Evolutionary conservation across 1,140 invertebrate species (phyloP).

Genomic region (Drosophila neocordata): DNA sequence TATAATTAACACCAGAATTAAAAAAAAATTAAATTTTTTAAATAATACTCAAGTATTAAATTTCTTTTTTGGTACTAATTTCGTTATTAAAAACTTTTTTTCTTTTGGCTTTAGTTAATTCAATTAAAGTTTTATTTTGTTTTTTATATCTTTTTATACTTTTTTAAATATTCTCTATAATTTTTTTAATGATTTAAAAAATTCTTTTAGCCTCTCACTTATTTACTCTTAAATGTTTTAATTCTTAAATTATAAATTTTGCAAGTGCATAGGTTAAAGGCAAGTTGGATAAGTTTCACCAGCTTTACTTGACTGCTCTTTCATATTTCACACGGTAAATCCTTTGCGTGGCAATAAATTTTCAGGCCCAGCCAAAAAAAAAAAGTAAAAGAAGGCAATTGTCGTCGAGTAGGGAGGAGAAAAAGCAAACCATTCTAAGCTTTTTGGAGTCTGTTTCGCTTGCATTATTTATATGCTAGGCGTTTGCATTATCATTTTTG

Average conservation of each 20-base stretch:
- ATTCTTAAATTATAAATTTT: conserved; percentile 2
- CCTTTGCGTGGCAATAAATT: conserved; percentile 58
- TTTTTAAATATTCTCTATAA: too few species aligned
- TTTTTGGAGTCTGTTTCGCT: conserved; percentile 13
- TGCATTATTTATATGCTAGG: conserved; percentile 60
- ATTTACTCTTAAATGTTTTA: too few species aligned
- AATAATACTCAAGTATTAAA: too few species aligned
- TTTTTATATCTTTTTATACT: too few species aligned
- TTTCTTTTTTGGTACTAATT: too few species aligned
- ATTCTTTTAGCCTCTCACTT: too few species aligned
- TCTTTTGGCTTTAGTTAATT: background rate
- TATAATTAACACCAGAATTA: background rate
- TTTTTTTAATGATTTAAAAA: too few species aligned
- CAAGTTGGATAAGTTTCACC: conserved; percentile 11
- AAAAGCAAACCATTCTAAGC: conserved; percentile 11
- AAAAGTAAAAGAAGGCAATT: background rate
- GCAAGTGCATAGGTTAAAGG: background rate
- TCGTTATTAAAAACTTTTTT: too few species aligned
- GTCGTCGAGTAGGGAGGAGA: conserved; percentile 1
- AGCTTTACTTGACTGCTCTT: background rate
- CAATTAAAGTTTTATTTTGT: background rate
- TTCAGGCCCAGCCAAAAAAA: conserved; percentile 37
- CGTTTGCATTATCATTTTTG: conserved; percentile 64
- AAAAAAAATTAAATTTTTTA: too few species aligned
- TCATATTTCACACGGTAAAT: conserved; percentile 47